Conservation (phyloP, 2,888 invertebrate genomes). For the Trichacis sp. region DNA sequence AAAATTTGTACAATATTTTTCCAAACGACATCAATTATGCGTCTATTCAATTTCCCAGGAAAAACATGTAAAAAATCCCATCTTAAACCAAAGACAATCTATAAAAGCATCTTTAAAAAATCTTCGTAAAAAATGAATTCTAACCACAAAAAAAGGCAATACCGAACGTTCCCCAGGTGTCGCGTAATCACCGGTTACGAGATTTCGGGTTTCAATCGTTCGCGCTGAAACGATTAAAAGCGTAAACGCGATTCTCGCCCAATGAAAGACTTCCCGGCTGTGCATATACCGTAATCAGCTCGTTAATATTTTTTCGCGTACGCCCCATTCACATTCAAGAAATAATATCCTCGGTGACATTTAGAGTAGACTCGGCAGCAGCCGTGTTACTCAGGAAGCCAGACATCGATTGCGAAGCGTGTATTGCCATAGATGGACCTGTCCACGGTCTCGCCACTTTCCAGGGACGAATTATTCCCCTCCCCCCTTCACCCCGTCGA, state of each 20-base stretch:
- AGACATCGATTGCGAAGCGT: constrained; percentile 43
- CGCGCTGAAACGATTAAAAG: not conserved
- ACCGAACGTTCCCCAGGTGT: no score
- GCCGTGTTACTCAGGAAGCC: constrained; percentile 43
- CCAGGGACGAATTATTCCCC: constrained; percentile 41
- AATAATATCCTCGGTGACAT: constrained; percentile 35
- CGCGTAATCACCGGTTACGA: not conserved
- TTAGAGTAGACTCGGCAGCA: constrained; percentile 24
- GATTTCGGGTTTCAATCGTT: not conserved
- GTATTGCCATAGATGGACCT: constrained; percentile 42
- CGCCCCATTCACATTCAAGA: constrained; percentile 20
- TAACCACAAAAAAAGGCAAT: no score
- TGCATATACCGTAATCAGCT: constrained; percentile 5
- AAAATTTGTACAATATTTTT: no score
- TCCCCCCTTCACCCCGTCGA: constrained; percentile 12
- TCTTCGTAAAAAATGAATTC: no score
- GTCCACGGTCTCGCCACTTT: constrained; percentile 39
- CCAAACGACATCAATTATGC: no score
- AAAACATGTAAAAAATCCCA: no score
- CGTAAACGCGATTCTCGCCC: not conserved
- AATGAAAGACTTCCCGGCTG: constrained; percentile 19
- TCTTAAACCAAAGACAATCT: no score
- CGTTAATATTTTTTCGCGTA: constrained; percentile 25
- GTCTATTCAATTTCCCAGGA: no score
- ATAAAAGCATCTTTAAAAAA: no score